Evolutionary conservation across 2,797 vertebrate species (phyloP), one percentile per base, ranked within the genome.

Genomic region (Lepilemur ruficaudatus): DNA sequence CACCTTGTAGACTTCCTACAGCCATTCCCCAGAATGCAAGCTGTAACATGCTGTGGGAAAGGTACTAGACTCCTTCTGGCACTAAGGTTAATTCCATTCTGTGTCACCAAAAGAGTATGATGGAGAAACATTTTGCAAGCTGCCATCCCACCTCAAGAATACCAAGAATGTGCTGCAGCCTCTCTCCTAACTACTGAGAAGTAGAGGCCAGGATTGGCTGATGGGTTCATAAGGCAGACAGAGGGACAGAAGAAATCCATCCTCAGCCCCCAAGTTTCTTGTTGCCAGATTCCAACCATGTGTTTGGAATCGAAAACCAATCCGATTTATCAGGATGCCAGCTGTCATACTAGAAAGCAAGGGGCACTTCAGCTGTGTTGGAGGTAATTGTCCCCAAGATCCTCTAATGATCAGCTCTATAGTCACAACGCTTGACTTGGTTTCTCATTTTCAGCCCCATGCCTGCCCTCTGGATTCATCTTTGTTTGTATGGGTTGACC

Each of bases 261-360:
- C 72, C 41, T 65, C 28, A 89, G 55, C 1, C 30, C 63, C 50
- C 41, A 48, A 94, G 48, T 79, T 75, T 86, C 46, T 80, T 90
- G 25, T 70, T 87, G 46, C 23, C 46, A 76, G 38, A 89, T 69
- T 89, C 43, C 50, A 92, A 46, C 46, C 20, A 41, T 20, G 30
- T 90, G 57, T 91, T 94, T 96, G 86, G 38, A 38, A 38, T 52
- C 89, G 38, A 38, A 91, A 91, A 30, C 94, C 82, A 69, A 2
- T 83, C 83, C 83, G 48, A 85, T 23, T 73, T 95, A 61, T 46
- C 41, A 93, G 38, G n/a, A 85, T 92, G 61, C 63, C 90, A 72
- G 50, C 55, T 91, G 70, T 76, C 86, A 86, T 86, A 89, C 1
- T 69, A 43, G 30, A 97, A 84, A 82, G 55, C 35, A 69, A 23